Evolutionary conservation across 2,113 vertebrate species (phyloP).

Genomic region (Eulemur macaco): DNA sequence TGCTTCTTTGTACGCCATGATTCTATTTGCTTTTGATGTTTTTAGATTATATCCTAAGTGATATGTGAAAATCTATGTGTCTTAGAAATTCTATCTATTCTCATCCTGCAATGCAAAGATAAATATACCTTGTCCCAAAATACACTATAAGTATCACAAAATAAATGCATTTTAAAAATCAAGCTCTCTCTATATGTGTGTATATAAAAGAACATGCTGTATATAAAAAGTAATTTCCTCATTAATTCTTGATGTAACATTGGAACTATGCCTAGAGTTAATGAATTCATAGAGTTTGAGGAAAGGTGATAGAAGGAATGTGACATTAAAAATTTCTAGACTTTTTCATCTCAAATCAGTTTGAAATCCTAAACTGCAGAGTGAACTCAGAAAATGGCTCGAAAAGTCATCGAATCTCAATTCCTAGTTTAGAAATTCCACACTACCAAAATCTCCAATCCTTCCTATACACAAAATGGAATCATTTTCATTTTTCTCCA

Average conservation of each 20-base stretch:
- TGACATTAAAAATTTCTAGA: not conserved
- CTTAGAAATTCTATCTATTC: not conserved
- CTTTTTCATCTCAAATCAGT: not conserved
- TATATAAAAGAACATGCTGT: not conserved
- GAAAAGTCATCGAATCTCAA: not conserved
- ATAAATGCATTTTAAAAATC: not conserved
- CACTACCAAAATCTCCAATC: not conserved
- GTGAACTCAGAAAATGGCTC: not conserved
- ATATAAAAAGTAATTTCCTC: not conserved
- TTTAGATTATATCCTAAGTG: not conserved
- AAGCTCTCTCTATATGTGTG: not conserved
- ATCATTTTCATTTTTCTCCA: not conserved
- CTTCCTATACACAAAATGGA: not conserved
- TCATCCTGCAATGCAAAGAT: slow-evolving; percentile 7
- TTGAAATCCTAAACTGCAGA: not conserved
- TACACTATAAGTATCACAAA: not conserved
- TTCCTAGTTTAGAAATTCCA: slow-evolving; percentile 42
- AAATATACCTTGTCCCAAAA: slow-evolving; percentile 2
- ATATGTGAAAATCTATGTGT: not conserved
- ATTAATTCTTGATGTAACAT: not conserved
- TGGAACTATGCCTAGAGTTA: not conserved
- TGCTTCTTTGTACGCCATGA: not conserved
- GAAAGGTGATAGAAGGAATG: not conserved
- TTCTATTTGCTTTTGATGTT: not conserved
- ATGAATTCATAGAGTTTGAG: not conserved